These are phyloP conservation scores for Anomalospiza imberbis DNA, from an alignment of 2,797 vertebrate genomes.

Conservation along the genomic window DNA sequence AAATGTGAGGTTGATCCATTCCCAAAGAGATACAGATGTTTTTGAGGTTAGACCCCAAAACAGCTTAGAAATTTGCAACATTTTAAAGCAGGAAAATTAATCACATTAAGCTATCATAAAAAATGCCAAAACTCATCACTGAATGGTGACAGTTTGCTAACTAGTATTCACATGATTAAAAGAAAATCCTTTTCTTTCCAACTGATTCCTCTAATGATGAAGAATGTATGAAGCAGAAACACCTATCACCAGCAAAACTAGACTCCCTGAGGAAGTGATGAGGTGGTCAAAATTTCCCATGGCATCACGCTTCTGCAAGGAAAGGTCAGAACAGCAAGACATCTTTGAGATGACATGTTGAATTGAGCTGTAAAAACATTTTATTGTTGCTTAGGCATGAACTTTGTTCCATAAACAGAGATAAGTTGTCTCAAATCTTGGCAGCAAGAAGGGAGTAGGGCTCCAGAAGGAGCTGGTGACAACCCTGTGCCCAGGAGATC, in stretches of 20 bases:
- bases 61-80: neutral
- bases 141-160: neutral
- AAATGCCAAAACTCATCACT: neutral
- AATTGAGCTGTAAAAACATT: neutral
- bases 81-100: neutral
- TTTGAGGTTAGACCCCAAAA: neutral
- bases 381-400: neutral
- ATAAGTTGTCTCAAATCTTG: neutral
- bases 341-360: neutral
- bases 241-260: neutral
- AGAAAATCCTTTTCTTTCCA: neutral
- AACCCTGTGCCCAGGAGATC: neutral
- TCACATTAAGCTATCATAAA: neutral
- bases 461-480: neutral
- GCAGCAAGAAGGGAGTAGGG: neutral
- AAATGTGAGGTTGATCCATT: neutral
- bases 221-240: neutral
- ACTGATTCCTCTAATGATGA: neutral
- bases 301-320: neutral
- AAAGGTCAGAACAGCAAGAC: neutral
- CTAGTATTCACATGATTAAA: neutral
- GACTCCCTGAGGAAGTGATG: neutral
- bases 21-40: neutral
- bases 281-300: neutral
- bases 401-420: neutral